Base-by-base conservation (phyloP, 2,797 vertebrate species). In the Podarcis siculus region DNA sequence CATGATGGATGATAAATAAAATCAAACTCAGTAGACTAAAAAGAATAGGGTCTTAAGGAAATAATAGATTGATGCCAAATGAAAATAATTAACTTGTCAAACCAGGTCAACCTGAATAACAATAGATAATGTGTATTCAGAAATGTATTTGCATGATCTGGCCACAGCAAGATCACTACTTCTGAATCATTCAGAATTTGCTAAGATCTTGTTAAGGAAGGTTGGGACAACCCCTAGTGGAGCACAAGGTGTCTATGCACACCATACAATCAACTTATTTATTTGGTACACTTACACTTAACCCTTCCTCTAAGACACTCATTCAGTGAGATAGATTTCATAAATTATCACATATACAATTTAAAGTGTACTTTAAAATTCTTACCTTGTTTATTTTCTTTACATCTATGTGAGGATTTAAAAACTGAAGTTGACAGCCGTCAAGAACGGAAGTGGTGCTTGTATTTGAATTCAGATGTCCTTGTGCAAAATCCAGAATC, bases 1-100 rank as follows among this genome's bases (percentile, higher is more conserved):
- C 7, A 69, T 71, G 21, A 49, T 69, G 85, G n/a, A 67, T 79
- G 64, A 79, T 37, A 79, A 79, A 79, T 79, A 79, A 86, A 86
- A 79, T 49, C 45, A 71, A 79, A 32, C 7, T 32, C 76, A 30
- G 7, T 35, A 30, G 23, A 35, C 69, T n/a, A 69, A 42, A 86
- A 69, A 17, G 66, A 55, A 21, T 30, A 10, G 30, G 32, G 6
- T 13, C 37, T 66, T 42, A 64, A 77, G 73, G 35, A 55, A 64
- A 35, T 19, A 61, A 39, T 35, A 73, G 15, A 37, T 73, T 37
- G 72, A 27, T 71, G 42, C n/a, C 15, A n/a, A 25, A 17, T 15
- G 27, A 37, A 61, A 83, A 58, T 13, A n/a, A 30, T 15, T 61
- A 75, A 39, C 72, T 19, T 67, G 80, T 69, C 61, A 66, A 42